Percentiles rank a stretch among this genome's conserved stretches.
Conservation (phyloP, 2,888 invertebrate species). For the Oligia latruncula region DNA sequence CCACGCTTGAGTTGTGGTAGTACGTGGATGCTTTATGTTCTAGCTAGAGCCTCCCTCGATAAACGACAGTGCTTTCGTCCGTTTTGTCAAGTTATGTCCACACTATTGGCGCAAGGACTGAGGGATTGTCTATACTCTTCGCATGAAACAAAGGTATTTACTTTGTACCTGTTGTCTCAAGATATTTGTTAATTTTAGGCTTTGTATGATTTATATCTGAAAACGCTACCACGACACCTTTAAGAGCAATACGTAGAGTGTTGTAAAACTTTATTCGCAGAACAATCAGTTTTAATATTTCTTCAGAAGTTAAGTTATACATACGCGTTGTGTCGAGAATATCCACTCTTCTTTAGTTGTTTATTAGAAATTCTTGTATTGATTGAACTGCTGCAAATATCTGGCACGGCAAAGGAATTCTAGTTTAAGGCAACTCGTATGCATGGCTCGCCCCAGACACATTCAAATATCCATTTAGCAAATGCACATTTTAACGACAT, state of each 20-base stretch:
- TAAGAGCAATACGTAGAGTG: not conserved
- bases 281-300: not conserved
- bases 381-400: constrained; percentile 37
- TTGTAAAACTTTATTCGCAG: not conserved
- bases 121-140: not conserved
- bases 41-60: constrained; percentile 25
- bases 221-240: not conserved
- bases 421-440: constrained; percentile 48
- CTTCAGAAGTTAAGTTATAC: not conserved
- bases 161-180: not conserved
- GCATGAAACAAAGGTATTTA: not conserved
- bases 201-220: not conserved
- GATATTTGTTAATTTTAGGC: not conserved
- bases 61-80: constrained; percentile 35
- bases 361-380: not conserved
- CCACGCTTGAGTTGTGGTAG: constrained; percentile 30
- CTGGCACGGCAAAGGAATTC: constrained; percentile 17
- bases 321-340: too few species aligned
- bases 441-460: constrained; percentile 53
- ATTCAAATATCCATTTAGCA: constrained; percentile 58
- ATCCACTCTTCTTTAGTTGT: not conserved
- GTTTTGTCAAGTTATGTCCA: constrained; percentile 19
- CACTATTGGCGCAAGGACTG: constrained; percentile 1
- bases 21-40: constrained; percentile 34
- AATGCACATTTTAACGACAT: constrained; percentile 62